Conservation (phyloP, 2,888 invertebrate species). For the Glaucopsyche alexis region DNA sequence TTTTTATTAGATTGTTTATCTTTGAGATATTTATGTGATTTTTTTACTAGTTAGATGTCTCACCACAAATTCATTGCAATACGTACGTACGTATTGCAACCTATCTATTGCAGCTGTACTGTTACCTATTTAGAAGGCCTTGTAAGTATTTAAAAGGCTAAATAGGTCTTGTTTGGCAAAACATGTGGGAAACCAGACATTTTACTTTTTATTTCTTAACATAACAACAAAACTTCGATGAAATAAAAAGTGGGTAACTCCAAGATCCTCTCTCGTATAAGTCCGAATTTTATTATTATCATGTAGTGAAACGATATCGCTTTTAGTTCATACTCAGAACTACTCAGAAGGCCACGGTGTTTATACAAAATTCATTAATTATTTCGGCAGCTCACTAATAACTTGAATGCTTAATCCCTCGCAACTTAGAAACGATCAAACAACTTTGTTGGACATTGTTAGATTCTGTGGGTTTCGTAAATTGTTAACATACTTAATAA, state of each 20-base stretch:
- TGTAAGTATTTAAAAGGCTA: not conserved
- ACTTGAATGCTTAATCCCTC: not conserved
- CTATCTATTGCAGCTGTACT: too few species aligned
- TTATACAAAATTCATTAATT: not conserved
- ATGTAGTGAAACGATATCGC: not conserved
- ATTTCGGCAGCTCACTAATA: conserved; percentile 1
- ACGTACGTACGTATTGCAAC: too few species aligned
- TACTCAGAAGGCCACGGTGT: not conserved
- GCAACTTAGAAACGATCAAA: conserved; percentile 17
- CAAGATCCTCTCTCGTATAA: not conserved
- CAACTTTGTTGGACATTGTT: conserved; percentile 16
- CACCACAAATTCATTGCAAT: too few species aligned
- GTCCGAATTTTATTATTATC: not conserved
- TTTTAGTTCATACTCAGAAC: not conserved
- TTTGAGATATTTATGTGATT: too few species aligned
- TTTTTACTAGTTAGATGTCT: too few species aligned
- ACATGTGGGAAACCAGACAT: not conserved
- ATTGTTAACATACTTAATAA: conserved; percentile 3
- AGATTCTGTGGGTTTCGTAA: conserved; percentile 11
- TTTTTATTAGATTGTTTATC: too few species aligned
- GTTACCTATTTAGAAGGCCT: too few species aligned
- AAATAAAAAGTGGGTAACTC: not conserved
- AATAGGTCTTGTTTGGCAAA: not conserved
- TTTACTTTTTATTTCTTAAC: not conserved
- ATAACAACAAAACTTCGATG: not conserved